Percentiles rank a stretch among this genome's conserved stretches.
Evolutionary conservation across 2,888 invertebrate species (phyloP).

Genomic region (Drosophila lutescens): DNA sequence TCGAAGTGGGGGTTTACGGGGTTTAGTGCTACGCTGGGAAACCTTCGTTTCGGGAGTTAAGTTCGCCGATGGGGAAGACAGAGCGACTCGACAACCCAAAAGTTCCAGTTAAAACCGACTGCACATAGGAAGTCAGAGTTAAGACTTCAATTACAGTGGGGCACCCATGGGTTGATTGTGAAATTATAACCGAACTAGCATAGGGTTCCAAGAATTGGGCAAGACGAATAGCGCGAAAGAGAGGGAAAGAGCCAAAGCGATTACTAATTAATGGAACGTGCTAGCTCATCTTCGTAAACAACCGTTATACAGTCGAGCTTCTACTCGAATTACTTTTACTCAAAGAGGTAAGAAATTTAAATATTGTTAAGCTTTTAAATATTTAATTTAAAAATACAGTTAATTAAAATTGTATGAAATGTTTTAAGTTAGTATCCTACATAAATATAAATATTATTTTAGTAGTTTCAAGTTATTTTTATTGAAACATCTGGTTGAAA

Average conservation of each 20-base stretch:
- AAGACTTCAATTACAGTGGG: constrained; percentile 56
- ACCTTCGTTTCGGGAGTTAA: constrained; percentile 66
- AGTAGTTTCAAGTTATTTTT: no score
- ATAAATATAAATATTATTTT: no score
- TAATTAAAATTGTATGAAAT: no score
- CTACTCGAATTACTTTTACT: constrained; percentile 4
- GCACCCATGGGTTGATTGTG: constrained; percentile 36
- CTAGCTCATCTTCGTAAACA: constrained; percentile 5
- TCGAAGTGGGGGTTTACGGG: constrained; percentile 2
- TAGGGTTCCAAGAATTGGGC: constrained; percentile 26
- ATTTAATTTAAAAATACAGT: no score
- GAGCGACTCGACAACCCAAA: constrained; percentile 21
- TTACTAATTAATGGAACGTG: constrained; percentile 42
- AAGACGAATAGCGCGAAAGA: constrained; percentile 11
- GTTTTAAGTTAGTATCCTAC: no score
- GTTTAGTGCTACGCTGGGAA: constrained; percentile 57
- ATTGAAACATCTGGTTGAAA: no score
- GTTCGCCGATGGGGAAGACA: constrained; percentile 37
- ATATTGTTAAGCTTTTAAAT: no score
- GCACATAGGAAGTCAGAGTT: constrained; percentile 62
- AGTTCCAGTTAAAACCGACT: constrained; percentile 47
- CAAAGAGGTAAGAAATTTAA: background rate
- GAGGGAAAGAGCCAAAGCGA: constrained; percentile 18
- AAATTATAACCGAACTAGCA: constrained; percentile 37
- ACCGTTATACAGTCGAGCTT: background rate